Base-by-base conservation (phyloP, 2,113 vertebrate genomes). In the Heloderma charlesbogerti region DNA sequence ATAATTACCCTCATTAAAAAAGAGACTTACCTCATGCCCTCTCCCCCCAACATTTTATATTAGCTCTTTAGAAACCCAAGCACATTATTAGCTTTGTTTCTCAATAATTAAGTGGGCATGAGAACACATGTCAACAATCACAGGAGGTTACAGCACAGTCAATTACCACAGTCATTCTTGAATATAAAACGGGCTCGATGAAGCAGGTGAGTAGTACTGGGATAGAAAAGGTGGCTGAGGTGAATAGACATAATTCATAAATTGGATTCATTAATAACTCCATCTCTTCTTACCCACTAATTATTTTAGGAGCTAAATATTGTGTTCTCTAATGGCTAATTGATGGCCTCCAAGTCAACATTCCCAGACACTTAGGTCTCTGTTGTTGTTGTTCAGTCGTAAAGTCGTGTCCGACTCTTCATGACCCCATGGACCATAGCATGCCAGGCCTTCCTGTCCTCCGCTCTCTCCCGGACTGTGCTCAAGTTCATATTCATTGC, bases 261-360 rank as follows among this genome's bases (percentile, higher is more conserved):
- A 89, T 94, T 92, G 92, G 79, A 20, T 63, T 63, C 16, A 63
- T 63, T 69, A 93, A 40, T 89, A 91, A 93, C 89, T 90, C 80
- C 90, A 92, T 63, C 78, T 87, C 18, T 89, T 31, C 66, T 94
- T 89, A 25, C 45, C 71, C 90, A 85, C 34, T 91, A 93, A 86
- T 95, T 94, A 94, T 3, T 77, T 71, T 89, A 79, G 82, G 90
- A 90, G 79, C 18, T 84, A 48, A 88, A 83, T 78, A 93, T 83
- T 48, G 31, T 8, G 85, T 88, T 91, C 79, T 51, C 29, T 31
- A 10, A 31, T 63, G 60, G 60, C 60, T 63, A 63, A 63, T 20
- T 63, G 60, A 63, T 63, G 60, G 3, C 16, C 60, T 63, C 60
- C 20, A 63, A 63, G 20, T 63, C 60, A 63, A 63, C 60, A 20